These are phyloP conservation scores for Drosophila paranaensis DNA, from an alignment of 2,888 invertebrate genomes.

Conservation along the genomic window DNA sequence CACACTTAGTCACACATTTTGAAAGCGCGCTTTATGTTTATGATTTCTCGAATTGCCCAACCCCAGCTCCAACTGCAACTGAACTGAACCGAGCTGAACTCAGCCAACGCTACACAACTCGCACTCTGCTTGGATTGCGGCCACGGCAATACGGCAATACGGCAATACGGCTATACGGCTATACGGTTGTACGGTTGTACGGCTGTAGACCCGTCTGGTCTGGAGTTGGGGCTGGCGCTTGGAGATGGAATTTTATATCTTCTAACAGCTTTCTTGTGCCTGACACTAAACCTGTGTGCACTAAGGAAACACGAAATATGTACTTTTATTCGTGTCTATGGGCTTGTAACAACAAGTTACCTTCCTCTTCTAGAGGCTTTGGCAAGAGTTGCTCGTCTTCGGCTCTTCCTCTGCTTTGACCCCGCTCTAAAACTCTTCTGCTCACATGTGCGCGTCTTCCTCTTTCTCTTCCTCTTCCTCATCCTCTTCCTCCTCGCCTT, in stretches of 20 bases:
- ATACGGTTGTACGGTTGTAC: slow-evolving; percentile 7
- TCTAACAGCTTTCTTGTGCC: slow-evolving; percentile 60
- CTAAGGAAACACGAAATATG: slow-evolving; percentile 43
- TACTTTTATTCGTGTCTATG: slow-evolving; percentile 13
- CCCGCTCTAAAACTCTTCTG: not conserved
- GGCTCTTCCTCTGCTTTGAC: not conserved
- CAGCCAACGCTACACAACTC: slow-evolving; percentile 50
- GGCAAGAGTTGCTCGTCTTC: slow-evolving; percentile 12
- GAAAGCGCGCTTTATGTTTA: slow-evolving; percentile 73
- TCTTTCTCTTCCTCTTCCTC: slow-evolving; percentile 8
- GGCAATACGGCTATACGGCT: slow-evolving; percentile 10
- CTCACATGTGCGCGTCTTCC: slow-evolving; percentile 15
- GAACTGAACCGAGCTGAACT: slow-evolving; percentile 49
- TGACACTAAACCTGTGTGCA: slow-evolving; percentile 49
- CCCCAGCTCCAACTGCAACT: slow-evolving; percentile 44
- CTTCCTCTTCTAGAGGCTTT: slow-evolving; percentile 3
- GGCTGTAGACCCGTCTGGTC: slow-evolving; percentile 2
- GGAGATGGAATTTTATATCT: slow-evolving; percentile 55
- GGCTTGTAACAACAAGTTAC: slow-evolving; percentile 55
- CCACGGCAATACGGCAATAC: slow-evolving; percentile 45
- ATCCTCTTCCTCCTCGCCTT: slow-evolving; percentile 2
- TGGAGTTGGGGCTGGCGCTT: slow-evolving; percentile 6
- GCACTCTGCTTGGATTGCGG: slow-evolving; percentile 58
- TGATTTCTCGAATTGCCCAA: slow-evolving; percentile 69
- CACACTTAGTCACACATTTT: slow-evolving; percentile 48